phyloP scores from a whole-genome alignment of 2,888 invertebrate genomes.

The Phragmatobia fuliginosa region DNA sequence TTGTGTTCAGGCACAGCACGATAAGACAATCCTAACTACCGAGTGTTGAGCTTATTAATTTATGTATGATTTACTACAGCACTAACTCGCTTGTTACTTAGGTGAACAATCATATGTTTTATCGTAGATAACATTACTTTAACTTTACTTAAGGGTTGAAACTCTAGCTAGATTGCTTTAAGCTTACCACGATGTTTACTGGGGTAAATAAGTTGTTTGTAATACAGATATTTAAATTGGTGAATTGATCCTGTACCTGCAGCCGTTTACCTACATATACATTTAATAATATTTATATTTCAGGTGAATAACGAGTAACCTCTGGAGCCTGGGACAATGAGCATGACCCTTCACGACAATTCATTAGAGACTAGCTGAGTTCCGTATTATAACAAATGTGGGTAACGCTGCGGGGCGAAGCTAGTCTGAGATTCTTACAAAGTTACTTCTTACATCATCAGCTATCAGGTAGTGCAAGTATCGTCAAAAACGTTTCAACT shows the following conservation, averaged over 20 bases:
- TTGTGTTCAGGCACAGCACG: slow-evolving; percentile 52
- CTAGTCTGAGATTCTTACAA: too few species aligned
- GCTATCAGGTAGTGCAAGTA: too few species aligned
- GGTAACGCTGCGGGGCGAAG: too few species aligned
- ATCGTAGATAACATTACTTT: neutral
- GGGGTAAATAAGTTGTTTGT: neutral
- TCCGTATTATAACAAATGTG: too few species aligned
- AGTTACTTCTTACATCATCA: too few species aligned
- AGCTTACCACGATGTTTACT: neutral
- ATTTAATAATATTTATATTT: neutral
- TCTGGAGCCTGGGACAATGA: neutral
- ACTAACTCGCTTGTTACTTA: slow-evolving; percentile 39
- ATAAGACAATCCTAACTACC: slow-evolving; percentile 64
- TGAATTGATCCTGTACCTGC: too few species aligned
- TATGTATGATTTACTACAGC: slow-evolving; percentile 58
- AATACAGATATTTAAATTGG: neutral
- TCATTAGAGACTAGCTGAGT: too few species aligned
- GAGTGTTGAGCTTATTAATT: slow-evolving; percentile 68
- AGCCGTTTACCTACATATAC: neutral
- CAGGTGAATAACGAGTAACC: neutral
- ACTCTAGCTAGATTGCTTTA: neutral
- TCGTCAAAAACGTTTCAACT: too few species aligned
- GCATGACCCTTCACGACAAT: too few species aligned
- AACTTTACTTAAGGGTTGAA: neutral
- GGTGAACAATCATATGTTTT: slow-evolving; percentile 34